A percentile compares a stretch with the other conserved stretches of the same genome.
Conservation (phyloP, 2,888 invertebrate genomes). For the Xestia rhomboidea region DNA sequence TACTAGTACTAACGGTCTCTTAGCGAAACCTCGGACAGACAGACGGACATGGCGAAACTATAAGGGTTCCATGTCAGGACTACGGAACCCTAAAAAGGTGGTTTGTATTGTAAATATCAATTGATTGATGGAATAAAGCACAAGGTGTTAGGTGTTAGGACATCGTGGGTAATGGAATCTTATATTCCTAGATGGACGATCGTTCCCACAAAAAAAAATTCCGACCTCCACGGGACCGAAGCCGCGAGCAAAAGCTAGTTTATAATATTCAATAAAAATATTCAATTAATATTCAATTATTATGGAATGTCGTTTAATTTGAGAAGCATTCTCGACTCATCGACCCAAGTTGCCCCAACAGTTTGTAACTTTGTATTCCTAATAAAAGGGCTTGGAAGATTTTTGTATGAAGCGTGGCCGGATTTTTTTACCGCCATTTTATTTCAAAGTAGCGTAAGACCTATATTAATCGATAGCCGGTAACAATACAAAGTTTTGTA, state of each 20-base stretch:
- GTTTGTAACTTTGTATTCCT: conserved; percentile 12
- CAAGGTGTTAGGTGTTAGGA: neutral
- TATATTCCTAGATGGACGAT: neutral
- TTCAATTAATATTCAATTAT: neutral
- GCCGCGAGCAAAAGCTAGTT: neutral
- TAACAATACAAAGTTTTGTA: too few species aligned
- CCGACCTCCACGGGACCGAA: neutral
- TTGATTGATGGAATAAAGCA: neutral
- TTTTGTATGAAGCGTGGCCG: too few species aligned
- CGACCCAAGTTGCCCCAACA: neutral
- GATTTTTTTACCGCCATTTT: too few species aligned
- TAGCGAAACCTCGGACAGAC: too few species aligned
- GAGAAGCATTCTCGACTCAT: conserved; percentile 2
- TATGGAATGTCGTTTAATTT: neutral
- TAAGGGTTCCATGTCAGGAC: too few species aligned
- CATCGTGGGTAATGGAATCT: neutral
- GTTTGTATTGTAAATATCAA: too few species aligned
- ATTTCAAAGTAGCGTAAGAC: too few species aligned
- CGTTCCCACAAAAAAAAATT: neutral
- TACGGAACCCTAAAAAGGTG: too few species aligned
- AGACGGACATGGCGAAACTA: too few species aligned
- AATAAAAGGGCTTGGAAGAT: too few species aligned
- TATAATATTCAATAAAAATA: neutral
- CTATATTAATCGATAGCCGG: too few species aligned
- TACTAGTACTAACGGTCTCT: too few species aligned